Conservation (phyloP, 30 jellyfish, hydroid and myxozoan genomes). For the Catostylus mosaicus region DNA sequence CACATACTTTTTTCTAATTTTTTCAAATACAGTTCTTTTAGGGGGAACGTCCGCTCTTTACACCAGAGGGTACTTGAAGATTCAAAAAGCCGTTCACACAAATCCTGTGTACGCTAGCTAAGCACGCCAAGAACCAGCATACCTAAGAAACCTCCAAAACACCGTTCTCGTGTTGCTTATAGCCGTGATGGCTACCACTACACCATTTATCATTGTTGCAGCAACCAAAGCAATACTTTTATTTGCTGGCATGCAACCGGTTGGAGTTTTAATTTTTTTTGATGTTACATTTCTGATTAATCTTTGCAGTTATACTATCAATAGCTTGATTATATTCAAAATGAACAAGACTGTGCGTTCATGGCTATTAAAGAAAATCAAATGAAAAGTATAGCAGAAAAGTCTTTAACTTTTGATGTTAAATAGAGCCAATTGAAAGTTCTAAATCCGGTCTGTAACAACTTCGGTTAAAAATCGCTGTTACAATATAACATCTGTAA, state of each 20-base stretch:
- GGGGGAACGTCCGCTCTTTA: background rate
- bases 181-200: background rate
- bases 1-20: background rate
- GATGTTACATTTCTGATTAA: background rate
- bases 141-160: conserved; percentile 1
- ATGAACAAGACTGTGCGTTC: background rate
- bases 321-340: conserved; percentile 1
- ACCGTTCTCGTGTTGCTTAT: background rate
- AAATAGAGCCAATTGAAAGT: too few species aligned
- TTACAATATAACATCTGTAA: too few species aligned
- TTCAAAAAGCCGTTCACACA: background rate
- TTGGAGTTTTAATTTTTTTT: background rate
- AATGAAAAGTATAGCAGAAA: too few species aligned
- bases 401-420: too few species aligned
- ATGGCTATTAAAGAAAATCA: background rate
- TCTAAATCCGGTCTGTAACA: too few species aligned
- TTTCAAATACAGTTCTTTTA: background rate
- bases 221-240: background rate
- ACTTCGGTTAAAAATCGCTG: too few species aligned
- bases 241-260: background rate
- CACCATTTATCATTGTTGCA: background rate
- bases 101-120: background rate
- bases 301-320: background rate
- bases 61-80: background rate
- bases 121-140: background rate